Evolutionary conservation across 2,113 vertebrate species (phyloP).

Genomic region (Xiphophorus couchianus): DNA sequence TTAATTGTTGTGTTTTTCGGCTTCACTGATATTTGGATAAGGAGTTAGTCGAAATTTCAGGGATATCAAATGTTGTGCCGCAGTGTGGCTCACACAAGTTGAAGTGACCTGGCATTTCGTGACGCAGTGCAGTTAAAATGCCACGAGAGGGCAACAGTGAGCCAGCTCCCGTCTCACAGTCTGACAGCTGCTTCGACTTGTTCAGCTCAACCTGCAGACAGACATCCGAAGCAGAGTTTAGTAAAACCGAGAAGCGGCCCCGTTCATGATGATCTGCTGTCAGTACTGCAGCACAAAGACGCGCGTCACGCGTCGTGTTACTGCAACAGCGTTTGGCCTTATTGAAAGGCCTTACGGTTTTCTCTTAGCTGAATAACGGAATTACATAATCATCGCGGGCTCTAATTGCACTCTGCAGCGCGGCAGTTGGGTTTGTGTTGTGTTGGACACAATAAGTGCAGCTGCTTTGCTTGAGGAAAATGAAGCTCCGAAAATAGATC

Average conservation of each 20-base stretch:
- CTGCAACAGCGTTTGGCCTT: background rate
- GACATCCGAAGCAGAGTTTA: background rate
- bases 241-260: constrained; percentile 16
- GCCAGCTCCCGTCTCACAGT: background rate
- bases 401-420: constrained; percentile 53
- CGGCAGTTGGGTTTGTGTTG: constrained; percentile 61
- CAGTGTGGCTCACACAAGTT: background rate
- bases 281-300: background rate
- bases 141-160: constrained; percentile 56
- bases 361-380: constrained; percentile 35
- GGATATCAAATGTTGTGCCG: too few relatives aligned
- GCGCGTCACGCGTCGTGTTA: background rate
- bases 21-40: too few relatives aligned
- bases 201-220: background rate
- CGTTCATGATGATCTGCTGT: too few relatives aligned
- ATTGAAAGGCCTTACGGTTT: constrained; percentile 42
- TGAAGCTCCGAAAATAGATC: constrained; percentile 59
- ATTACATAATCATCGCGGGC: constrained; percentile 57
- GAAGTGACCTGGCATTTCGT: background rate
- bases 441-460: constrained; percentile 68
- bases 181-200: background rate
- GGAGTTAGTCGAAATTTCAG: too few relatives aligned
- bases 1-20: background rate
- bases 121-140: background rate
- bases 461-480: constrained; percentile 58